Evolutionary conservation across 2,888 invertebrate genomes (phyloP).

Genomic region (Mechanitis mazaeus): DNA sequence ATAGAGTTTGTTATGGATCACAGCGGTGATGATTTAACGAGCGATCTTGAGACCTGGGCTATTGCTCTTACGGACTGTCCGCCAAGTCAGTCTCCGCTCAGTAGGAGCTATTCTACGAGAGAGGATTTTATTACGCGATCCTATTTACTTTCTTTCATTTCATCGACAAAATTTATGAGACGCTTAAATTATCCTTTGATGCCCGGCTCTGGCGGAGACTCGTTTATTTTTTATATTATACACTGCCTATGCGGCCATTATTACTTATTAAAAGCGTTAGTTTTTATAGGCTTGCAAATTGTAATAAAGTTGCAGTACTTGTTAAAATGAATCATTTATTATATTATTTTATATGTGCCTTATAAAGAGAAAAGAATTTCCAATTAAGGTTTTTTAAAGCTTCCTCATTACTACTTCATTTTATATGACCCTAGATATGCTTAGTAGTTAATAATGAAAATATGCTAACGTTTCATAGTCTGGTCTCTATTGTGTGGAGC

Average conservation of each 20-base stretch:
- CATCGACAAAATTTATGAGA: conserved; percentile 24
- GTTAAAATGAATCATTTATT: too few species aligned
- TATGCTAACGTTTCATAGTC: too few species aligned
- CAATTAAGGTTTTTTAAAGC: too few species aligned
- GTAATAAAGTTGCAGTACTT: too few species aligned
- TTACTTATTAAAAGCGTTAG: conserved; percentile 7
- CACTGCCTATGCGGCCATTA: conserved; percentile 1
- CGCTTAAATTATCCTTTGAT: conserved; percentile 26
- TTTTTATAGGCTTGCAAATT: neutral
- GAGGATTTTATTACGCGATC: conserved; percentile 31
- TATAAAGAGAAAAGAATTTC: too few species aligned
- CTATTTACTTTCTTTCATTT: conserved; percentile 27
- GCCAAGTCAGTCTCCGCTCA: conserved; percentile 15
- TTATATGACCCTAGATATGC: too few species aligned
- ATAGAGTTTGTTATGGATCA: conserved; percentile 8
- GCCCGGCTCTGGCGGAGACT: conserved; percentile 9
- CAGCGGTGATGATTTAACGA: conserved; percentile 36
- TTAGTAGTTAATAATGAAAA: too few species aligned
- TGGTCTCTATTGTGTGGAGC: too few species aligned
- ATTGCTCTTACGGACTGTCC: conserved; percentile 35
- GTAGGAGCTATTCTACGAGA: conserved; percentile 31
- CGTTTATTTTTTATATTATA: conserved; percentile 11
- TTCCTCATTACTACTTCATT: too few species aligned
- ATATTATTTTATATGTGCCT: too few species aligned
- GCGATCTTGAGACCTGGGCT: conserved; percentile 39